These are phyloP conservation scores for Hesperia comma DNA, from an alignment of 2,888 invertebrate species.

Conservation along the genomic window DNA sequence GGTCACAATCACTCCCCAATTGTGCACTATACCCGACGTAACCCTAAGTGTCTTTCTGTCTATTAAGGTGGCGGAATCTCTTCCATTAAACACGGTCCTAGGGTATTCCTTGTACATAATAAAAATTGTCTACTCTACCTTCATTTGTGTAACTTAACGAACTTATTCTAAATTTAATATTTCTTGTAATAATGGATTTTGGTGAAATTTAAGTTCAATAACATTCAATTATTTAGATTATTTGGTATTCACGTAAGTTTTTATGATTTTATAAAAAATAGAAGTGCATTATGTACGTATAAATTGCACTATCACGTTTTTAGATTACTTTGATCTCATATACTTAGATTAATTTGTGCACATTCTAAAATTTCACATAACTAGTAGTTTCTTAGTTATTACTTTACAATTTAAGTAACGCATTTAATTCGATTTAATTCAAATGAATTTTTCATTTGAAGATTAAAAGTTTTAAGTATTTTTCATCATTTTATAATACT, in stretches of 20 bases:
- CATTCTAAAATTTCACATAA: not conserved
- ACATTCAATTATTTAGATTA: conserved; percentile 6
- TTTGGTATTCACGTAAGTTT: not conserved
- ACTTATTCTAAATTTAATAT: conserved; percentile 45
- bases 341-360: not conserved
- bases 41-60: conserved; percentile 62
- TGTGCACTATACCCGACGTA: conserved; percentile 51
- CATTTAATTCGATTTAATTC: too few relatives aligned
- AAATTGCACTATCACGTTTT: conserved; percentile 16
- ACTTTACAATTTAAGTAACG: too few relatives aligned
- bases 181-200: conserved; percentile 28
- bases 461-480: too few relatives aligned
- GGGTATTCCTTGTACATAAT: conserved; percentile 68
- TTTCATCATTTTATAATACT: too few relatives aligned
- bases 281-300: not conserved
- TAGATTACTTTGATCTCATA: not conserved
- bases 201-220: conserved; percentile 29
- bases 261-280: not conserved
- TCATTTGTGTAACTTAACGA: conserved; percentile 67
- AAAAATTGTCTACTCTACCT: conserved; percentile 47
- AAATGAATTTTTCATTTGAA: too few relatives aligned
- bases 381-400: not conserved
- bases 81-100: conserved; percentile 75
- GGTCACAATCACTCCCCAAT: conserved; percentile 51
- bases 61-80: conserved; percentile 79